Percentiles rank a stretch among this genome's conserved stretches.
Conservation (phyloP, 35 echinoderm and acorn worm species). For the Apostichopus parvimensis region DNA sequence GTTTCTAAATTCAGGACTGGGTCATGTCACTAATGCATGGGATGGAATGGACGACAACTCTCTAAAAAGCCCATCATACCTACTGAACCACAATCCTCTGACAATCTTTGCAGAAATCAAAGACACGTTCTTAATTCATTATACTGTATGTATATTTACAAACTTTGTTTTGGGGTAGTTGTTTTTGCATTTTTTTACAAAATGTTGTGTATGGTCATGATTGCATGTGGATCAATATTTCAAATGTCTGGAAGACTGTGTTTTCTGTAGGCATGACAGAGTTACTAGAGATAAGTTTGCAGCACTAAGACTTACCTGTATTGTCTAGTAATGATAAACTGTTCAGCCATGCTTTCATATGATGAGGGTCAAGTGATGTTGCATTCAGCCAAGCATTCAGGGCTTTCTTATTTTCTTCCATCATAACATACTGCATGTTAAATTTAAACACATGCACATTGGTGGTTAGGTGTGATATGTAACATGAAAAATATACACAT, state of each 20-base stretch:
- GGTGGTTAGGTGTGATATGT: not conserved
- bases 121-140: too few species aligned
- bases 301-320: slow-evolving; percentile 63
- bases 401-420: slow-evolving; percentile 67
- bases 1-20: too few species aligned
- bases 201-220: too few species aligned
- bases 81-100: too few species aligned
- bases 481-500: not conserved
- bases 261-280: not conserved
- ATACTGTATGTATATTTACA: too few species aligned
- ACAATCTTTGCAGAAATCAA: too few species aligned
- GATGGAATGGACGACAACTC: too few species aligned
- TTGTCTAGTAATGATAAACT: slow-evolving; percentile 70
- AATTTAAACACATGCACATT: slow-evolving; percentile 52
- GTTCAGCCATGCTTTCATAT: slow-evolving; percentile 86
- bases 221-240: too few species aligned
- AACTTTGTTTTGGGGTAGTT: too few species aligned
- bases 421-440: slow-evolving; percentile 75
- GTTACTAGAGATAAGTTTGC: not conserved
- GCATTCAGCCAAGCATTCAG: slow-evolving; percentile 91
- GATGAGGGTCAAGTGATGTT: slow-evolving; percentile 73
- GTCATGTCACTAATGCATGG: too few species aligned
- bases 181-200: too few species aligned
- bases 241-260: not conserved
- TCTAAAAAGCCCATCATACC: too few species aligned